These are phyloP conservation scores for Syrrhaptes paradoxus DNA, from an alignment of 2,113 vertebrate species.

Conservation along the genomic window DNA sequence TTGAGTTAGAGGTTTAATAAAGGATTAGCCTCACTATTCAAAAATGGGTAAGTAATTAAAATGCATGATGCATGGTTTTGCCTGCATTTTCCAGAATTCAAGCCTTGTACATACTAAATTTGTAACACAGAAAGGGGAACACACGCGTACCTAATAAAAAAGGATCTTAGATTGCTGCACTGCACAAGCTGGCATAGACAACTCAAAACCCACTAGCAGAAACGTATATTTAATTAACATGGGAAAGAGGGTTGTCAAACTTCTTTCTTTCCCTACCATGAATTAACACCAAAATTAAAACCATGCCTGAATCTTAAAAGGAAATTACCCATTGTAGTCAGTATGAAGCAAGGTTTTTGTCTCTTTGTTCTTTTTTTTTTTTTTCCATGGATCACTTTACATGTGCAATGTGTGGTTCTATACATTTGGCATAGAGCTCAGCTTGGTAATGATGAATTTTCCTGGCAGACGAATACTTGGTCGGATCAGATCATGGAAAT, in stretches of 20 bases:
- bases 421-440: conserved; percentile 11
- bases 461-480: conserved; percentile 34
- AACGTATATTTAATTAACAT: conserved; percentile 28
- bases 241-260: not conserved
- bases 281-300: conserved; percentile 62
- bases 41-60: not conserved
- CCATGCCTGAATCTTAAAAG: conserved; percentile 16
- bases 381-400: not conserved
- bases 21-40: not conserved
- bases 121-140: not conserved
- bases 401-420: not conserved
- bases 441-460: conserved; percentile 62
- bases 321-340: conserved; percentile 22
- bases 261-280: not conserved
- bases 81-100: not conserved
- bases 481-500: conserved; percentile 61
- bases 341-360: not conserved
- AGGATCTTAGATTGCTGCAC: not conserved
- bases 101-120: not conserved
- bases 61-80: not conserved
- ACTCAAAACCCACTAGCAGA: conserved; percentile 12
- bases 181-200: not conserved
- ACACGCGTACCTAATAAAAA: not conserved
- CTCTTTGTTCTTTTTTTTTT: not conserved
- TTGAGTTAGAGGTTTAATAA: not conserved